Conservation (phyloP, 2,113 vertebrate species). For the Marmota flaviventris region DNA sequence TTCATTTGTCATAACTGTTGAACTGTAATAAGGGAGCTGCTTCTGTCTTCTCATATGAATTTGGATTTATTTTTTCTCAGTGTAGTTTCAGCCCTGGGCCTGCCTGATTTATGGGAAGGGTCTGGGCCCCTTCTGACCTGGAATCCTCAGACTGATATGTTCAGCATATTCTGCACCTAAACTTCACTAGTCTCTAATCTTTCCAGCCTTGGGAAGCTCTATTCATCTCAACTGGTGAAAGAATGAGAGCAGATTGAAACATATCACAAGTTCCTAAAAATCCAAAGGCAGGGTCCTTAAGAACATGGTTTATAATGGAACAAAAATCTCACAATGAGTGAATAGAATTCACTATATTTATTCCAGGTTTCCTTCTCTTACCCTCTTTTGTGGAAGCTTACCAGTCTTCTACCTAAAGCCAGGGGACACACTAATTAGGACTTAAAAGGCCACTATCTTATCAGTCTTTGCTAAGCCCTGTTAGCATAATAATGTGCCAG, state of each 20-base stretch:
- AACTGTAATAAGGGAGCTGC: slow-evolving; percentile 63
- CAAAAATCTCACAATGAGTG: background rate
- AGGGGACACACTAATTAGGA: background rate
- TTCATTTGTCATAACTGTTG: slow-evolving; percentile 79
- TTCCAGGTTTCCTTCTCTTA: background rate
- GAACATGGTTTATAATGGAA: background rate
- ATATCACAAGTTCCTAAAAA: background rate
- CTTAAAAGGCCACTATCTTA: background rate
- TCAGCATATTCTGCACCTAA: background rate
- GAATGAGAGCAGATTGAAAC: background rate
- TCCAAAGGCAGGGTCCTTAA: background rate
- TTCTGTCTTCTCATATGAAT: slow-evolving; percentile 51
- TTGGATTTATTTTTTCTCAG: slow-evolving; percentile 30
- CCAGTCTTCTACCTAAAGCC: background rate
- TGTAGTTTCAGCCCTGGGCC: background rate
- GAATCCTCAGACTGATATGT: too few relatives aligned
- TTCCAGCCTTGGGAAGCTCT: background rate
- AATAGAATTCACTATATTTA: slow-evolving; percentile 21
- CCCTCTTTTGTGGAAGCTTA: background rate
- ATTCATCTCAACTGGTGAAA: background rate
- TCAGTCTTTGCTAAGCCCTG: background rate
- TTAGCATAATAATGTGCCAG: slow-evolving; percentile 12
- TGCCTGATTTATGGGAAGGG: background rate
- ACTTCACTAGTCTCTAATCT: background rate
- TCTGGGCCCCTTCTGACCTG: background rate